Evolutionary conservation across 2,113 vertebrate species (phyloP).

Genomic region (Psittacula cyanocephala): DNA sequence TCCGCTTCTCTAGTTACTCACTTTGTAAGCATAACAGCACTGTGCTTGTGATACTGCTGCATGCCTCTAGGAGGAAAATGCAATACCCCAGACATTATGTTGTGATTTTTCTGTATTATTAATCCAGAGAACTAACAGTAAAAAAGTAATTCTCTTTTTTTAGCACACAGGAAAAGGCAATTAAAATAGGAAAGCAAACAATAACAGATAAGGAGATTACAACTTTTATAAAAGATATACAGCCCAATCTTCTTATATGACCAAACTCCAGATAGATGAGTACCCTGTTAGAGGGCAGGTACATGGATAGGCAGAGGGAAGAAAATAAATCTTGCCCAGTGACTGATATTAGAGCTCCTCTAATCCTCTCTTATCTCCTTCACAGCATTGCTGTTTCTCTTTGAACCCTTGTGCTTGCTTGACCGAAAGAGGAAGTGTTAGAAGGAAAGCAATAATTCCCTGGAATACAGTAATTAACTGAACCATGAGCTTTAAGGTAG

Average conservation of each 20-base stretch:
- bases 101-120: not conserved
- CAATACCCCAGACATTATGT: not conserved
- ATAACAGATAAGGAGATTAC: not conserved
- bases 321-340: not conserved
- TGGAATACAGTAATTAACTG: not conserved
- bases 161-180: not conserved
- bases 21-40: fast-evolving
- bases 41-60: not conserved
- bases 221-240: not conserved
- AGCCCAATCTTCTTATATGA: not conserved
- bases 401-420: not conserved
- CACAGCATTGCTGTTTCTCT: not conserved
- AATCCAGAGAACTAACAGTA: not conserved
- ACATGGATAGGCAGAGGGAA: not conserved
- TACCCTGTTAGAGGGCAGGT: not conserved
- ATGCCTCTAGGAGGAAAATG: not conserved
- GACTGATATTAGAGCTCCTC: not conserved
- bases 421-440: not conserved
- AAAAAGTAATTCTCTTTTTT: not conserved
- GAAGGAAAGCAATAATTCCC: not conserved
- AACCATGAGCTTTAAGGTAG: not conserved
- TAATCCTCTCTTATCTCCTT: not conserved
- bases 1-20: not conserved
- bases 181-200: not conserved
- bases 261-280: not conserved